These are phyloP conservation scores for Steinernema scapterisci DNA, from an alignment of 2,888 invertebrate species.

Conservation along the genomic window DNA sequence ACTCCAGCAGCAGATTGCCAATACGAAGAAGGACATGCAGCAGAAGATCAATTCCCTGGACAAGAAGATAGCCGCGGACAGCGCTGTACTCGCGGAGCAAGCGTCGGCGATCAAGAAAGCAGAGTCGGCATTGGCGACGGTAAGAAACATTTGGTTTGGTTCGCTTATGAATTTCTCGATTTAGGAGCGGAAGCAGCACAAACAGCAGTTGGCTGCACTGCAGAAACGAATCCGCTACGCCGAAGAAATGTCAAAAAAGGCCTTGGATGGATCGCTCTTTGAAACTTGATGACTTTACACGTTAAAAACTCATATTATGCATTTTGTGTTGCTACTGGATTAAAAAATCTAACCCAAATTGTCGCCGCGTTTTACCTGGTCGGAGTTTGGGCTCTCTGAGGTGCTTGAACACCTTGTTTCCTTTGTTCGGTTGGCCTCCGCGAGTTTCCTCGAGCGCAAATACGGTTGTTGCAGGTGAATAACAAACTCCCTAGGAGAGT, in stretches of 20 bases:
- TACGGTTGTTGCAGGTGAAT: not conserved
- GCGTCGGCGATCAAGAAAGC: not conserved
- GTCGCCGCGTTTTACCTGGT: not conserved
- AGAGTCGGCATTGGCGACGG: not conserved
- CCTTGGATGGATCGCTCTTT: not conserved
- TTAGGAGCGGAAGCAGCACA: conserved; percentile 8
- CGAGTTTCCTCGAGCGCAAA: conserved; percentile 12
- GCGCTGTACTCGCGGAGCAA: not conserved
- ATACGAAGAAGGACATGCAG: conserved; percentile 20
- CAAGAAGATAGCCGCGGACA: not conserved
- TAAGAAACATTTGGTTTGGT: not conserved
- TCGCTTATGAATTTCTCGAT: not conserved
- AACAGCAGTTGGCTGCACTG: not conserved
- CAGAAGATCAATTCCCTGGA: not conserved
- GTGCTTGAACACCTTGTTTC: not conserved
- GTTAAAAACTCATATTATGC: not conserved
- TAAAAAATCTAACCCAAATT: not conserved
- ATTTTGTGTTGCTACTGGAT: not conserved
- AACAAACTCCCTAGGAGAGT: not conserved
- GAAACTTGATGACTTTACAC: not conserved
- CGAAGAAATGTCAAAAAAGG: not conserved
- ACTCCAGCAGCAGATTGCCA: no score
- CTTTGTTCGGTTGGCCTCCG: conserved; percentile 19
- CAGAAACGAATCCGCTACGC: conserved; percentile 13
- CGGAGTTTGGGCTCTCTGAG: not conserved